Base-by-base conservation (phyloP, 30 jellyfish, hydroid and myxozoan species). In the Aurelia sp. region DNA sequence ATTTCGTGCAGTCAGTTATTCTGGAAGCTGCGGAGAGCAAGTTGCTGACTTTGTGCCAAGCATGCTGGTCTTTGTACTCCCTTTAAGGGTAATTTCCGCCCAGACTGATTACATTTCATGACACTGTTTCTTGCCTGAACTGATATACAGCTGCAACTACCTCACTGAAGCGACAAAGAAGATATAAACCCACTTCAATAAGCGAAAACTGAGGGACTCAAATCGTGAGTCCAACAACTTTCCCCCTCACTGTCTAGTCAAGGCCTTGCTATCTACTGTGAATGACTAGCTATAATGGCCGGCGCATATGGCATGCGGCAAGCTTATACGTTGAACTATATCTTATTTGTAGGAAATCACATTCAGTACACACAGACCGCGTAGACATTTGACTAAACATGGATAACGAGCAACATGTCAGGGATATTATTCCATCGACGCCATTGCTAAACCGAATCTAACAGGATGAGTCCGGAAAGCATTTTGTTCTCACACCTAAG, bases 321-420 rank as follows among this genome's bases (percentile, higher is more conserved):
- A 55, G 60, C 19, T 55, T 69, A 13, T 40, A 17, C 3, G 4
- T 30, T 27, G 17, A 16, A 7, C 9, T 33, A 22, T 30, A 21
- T 22, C 62, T 20, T 69, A 27, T 69, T 69, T 17, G 60, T 17
- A 31, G 79, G 79, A 69, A 69, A 69, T 69, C 79, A 69, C 79
- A 69, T 69, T 20, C 21, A 69, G 62, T 12, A 16, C 61, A 66
- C 22, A 30, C 53, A 33, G 76, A 59, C 69, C 69, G 33, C 69
- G 33, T 21, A 59, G 33, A 59, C 23, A 59, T 59, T 59, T 59
- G 55, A 44, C 55, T 44, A 44, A 44, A 44, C 55, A 44, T 44
- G 23, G 69, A 59, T 59, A 59, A 59, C 15, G 33, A 59, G 69
- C 69, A 59, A 59, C 69, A 59, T 59, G 69, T 59, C 33, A 59